Conservation (phyloP, 2,797 vertebrate genomes). For the Catostomus latipinnis region DNA sequence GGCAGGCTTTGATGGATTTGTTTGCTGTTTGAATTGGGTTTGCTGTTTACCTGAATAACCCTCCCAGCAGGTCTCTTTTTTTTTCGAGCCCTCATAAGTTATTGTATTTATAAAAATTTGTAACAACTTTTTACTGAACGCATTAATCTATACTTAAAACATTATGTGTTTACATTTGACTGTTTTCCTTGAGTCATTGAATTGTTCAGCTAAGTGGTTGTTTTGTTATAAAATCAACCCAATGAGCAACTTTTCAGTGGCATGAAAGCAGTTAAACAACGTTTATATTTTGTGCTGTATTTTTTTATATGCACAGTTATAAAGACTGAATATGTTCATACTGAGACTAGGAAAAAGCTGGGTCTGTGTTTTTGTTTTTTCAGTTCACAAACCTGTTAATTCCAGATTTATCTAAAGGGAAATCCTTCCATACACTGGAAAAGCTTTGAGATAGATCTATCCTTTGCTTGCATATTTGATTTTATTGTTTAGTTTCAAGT, state of each 20-base stretch:
- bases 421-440: slow-evolving; percentile 15
- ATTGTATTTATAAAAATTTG: slow-evolving; percentile 47
- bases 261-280: slow-evolving; percentile 12
- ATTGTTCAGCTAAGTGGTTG: slow-evolving; percentile 30
- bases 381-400: slow-evolving; percentile 29
- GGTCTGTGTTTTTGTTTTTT: slow-evolving; percentile 7
- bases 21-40: neutral
- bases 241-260: slow-evolving; percentile 22
- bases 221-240: slow-evolving; percentile 48
- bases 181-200: slow-evolving; percentile 1
- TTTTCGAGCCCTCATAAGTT: slow-evolving; percentile 60
- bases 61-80: slow-evolving; percentile 22
- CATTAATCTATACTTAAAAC: slow-evolving; percentile 8
- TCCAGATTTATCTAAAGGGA: slow-evolving; percentile 41
- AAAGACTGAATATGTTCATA: slow-evolving; percentile 3
- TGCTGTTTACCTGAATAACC: slow-evolving; percentile 7
- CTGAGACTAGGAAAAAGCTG: neutral
- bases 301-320: slow-evolving; percentile 67
- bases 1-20: neutral
- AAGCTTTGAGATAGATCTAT: slow-evolving; percentile 48
- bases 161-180: slow-evolving; percentile 1
- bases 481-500: neutral
- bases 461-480: slow-evolving; percentile 16
- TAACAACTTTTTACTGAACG: slow-evolving; percentile 11
- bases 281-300: slow-evolving; percentile 51